These are phyloP conservation scores for Charadrius vociferus DNA, from an alignment of 2,113 vertebrate species.

Conservation along the genomic window DNA sequence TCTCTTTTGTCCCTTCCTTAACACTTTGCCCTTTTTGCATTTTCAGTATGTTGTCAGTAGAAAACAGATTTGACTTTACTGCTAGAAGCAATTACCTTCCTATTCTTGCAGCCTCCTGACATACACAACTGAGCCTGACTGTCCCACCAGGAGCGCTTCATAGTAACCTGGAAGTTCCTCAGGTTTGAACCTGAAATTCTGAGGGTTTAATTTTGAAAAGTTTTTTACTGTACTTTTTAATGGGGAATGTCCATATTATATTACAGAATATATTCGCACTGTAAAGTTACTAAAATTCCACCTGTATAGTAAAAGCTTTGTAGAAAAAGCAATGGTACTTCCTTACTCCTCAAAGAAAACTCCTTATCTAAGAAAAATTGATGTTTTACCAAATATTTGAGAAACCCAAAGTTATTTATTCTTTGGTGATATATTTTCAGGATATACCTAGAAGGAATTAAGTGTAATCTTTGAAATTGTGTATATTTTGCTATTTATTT, in stretches of 20 bases:
- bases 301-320: neutral
- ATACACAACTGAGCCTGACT: neutral
- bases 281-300: neutral
- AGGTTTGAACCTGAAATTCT: neutral
- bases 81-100: neutral
- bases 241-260: fast-evolving
- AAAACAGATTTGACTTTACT: neutral
- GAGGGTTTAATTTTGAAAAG: neutral
- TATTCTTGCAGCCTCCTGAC: neutral
- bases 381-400: constrained; percentile 55
- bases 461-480: constrained; percentile 25
- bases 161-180: neutral
- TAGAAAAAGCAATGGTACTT: constrained; percentile 25
- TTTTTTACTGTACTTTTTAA: neutral
- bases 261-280: neutral
- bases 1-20: neutral
- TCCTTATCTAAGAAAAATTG: neutral
- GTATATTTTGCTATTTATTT: constrained; percentile 71
- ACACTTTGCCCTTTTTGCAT: neutral
- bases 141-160: neutral
- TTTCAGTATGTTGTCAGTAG: neutral
- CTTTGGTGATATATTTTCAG: constrained; percentile 16
- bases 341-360: neutral
- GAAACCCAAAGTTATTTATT: constrained; percentile 64
- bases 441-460: constrained; percentile 15